A percentile compares a stretch with the other conserved stretches of the same genome.
These are phyloP conservation scores for Lamellibrachia satsuma DNA, from an alignment of 2,888 invertebrate species.

Conservation along the genomic window DNA sequence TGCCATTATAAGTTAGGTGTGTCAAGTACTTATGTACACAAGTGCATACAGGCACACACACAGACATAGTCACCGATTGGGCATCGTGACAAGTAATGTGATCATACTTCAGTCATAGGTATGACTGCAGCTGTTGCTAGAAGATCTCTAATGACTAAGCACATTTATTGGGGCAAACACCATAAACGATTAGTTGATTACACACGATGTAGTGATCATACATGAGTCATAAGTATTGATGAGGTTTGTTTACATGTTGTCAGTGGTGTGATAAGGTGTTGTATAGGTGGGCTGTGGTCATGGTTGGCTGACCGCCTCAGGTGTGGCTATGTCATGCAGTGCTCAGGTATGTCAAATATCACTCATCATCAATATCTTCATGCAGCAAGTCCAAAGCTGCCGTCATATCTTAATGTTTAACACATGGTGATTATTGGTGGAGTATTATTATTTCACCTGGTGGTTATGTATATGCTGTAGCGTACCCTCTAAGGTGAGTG, in stretches of 20 bases:
- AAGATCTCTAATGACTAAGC: neutral
- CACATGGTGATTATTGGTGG: neutral
- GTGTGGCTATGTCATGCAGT: neutral
- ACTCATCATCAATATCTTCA: neutral
- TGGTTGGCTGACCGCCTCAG: neutral
- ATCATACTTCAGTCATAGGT: neutral
- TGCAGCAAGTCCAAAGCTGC: neutral
- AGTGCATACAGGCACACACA: neutral
- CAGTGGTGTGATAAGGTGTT: neutral
- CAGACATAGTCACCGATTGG: neutral
- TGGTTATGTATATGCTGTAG: neutral
- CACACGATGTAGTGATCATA: neutral
- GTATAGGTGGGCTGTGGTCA: neutral
- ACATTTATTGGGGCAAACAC: neutral
- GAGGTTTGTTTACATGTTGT: neutral
- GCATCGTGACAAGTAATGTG: neutral
- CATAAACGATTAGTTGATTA: neutral
- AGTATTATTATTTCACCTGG: neutral
- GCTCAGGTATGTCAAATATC: neutral
- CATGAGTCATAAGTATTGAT: neutral
- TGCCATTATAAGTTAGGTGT: neutral
- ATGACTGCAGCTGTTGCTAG: neutral
- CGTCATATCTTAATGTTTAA: neutral
- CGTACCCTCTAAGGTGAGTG: neutral
- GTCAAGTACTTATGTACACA: neutral